Evolutionary conservation across 2,113 vertebrate species (phyloP).

Genomic region (Numida meleagris): DNA sequence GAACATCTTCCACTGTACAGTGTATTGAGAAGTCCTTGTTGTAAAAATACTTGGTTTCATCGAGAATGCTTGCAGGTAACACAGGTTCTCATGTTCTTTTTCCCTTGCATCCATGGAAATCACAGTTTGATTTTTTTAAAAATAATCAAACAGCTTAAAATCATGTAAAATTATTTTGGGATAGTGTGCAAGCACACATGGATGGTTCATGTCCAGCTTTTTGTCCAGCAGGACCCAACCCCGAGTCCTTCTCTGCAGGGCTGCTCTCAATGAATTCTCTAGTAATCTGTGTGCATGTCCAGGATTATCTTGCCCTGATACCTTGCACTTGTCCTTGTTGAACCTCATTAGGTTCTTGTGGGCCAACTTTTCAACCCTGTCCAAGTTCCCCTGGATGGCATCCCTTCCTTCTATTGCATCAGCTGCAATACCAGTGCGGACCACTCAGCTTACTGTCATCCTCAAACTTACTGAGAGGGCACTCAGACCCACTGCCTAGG

Average conservation of each 20-base stretch:
- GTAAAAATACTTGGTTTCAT: slow-evolving; percentile 95
- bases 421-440: too few species aligned
- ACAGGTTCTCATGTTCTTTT: not conserved
- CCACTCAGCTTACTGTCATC: not conserved
- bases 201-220: not conserved
- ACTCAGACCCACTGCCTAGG: not conserved
- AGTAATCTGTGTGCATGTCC: too few species aligned
- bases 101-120: not conserved
- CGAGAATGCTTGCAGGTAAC: slow-evolving; percentile 93
- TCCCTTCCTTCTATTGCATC: not conserved
- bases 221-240: not conserved
- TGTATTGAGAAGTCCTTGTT: slow-evolving; percentile 90
- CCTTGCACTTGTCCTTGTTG: not conserved
- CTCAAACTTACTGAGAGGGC: not conserved
- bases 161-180: not conserved
- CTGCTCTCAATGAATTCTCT: not conserved
- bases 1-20: slow-evolving; percentile 82
- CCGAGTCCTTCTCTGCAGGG: not conserved
- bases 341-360: not conserved
- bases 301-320: too few species aligned
- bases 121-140: not conserved
- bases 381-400: not conserved
- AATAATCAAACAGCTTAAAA: not conserved
- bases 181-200: not conserved
- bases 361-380: not conserved